Conservation (phyloP, 1,140 invertebrate species). For the Drosophila burlai region DNA sequence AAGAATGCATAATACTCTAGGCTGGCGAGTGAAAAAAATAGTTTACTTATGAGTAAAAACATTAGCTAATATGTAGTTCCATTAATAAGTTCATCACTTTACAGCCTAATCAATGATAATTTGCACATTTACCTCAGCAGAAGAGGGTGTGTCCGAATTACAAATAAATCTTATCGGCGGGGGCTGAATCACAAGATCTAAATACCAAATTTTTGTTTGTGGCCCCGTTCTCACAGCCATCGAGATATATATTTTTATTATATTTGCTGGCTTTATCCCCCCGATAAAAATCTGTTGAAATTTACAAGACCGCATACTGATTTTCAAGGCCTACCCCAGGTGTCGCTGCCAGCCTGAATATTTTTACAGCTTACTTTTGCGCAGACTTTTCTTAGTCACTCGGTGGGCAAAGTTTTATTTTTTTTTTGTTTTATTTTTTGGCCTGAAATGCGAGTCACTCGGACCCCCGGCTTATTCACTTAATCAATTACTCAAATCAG, state of each 20-base stretch:
- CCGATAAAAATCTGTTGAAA: slow-evolving; percentile 23
- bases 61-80: neutral
- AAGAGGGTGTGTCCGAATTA: neutral
- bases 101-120: neutral
- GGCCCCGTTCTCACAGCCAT: slow-evolving; percentile 27
- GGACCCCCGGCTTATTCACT: slow-evolving; percentile 30
- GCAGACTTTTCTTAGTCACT: slow-evolving; percentile 38
- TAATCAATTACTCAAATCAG: slow-evolving; percentile 54
- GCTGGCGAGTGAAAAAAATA: neutral
- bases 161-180: slow-evolving; percentile 17
- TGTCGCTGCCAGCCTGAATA: slow-evolving; percentile 20
- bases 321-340: slow-evolving; percentile 34
- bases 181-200: slow-evolving; percentile 6
- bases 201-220: slow-evolving; percentile 22
- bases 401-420: slow-evolving; percentile 1
- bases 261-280: neutral
- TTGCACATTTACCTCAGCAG: neutral
- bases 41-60: neutral
- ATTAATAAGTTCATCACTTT: neutral
- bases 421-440: slow-evolving; percentile 2
- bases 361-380: slow-evolving; percentile 16
- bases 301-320: slow-evolving; percentile 25
- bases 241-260: neutral
- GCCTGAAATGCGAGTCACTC: slow-evolving; percentile 33
- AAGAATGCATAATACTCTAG: slow-evolving; percentile 6